A percentile compares a stretch with the other conserved stretches of the same genome.
Evolutionary conservation across 2,113 vertebrate genomes (phyloP).

Genomic region (Pungitius pungitius): DNA sequence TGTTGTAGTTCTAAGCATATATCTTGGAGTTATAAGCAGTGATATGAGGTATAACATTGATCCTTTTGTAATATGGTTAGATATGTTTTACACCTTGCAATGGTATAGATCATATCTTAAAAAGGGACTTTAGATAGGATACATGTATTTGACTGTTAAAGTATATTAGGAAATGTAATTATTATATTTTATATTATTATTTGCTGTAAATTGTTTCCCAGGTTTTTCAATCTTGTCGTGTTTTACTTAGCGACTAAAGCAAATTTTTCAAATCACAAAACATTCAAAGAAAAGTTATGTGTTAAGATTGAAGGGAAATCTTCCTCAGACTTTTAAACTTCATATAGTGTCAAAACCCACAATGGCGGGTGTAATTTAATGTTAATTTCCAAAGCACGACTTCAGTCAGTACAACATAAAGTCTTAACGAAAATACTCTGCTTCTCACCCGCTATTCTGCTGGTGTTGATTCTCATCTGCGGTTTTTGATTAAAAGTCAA

Average conservation of each 20-base stretch:
- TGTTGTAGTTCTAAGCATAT: not conserved
- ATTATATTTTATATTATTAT: not conserved
- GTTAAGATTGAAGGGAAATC: not conserved
- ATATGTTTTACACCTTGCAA: not conserved
- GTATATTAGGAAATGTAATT: not conserved
- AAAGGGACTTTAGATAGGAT: not conserved
- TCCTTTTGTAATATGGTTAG: not conserved
- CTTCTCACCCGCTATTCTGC: not conserved
- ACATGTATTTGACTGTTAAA: not conserved
- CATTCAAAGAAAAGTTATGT: not conserved
- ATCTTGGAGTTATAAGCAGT: not conserved
- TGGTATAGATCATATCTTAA: not conserved
- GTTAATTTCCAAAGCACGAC: not conserved
- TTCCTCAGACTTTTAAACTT: not conserved
- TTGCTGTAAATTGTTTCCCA: not conserved
- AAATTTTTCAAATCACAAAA: not conserved
- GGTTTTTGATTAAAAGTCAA: not conserved
- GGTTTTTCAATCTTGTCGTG: not conserved
- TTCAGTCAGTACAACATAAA: not conserved
- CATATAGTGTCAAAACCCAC: not conserved
- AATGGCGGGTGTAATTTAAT: not conserved
- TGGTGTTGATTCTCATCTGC: not conserved
- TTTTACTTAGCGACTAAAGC: not conserved
- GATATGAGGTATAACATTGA: not conserved
- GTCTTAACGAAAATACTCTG: not conserved